Percentiles rank a stretch among this genome's conserved stretches.
These are phyloP conservation scores for Passerculus sandwichensis DNA, from an alignment of 2,797 vertebrate genomes.

Conservation along the genomic window DNA sequence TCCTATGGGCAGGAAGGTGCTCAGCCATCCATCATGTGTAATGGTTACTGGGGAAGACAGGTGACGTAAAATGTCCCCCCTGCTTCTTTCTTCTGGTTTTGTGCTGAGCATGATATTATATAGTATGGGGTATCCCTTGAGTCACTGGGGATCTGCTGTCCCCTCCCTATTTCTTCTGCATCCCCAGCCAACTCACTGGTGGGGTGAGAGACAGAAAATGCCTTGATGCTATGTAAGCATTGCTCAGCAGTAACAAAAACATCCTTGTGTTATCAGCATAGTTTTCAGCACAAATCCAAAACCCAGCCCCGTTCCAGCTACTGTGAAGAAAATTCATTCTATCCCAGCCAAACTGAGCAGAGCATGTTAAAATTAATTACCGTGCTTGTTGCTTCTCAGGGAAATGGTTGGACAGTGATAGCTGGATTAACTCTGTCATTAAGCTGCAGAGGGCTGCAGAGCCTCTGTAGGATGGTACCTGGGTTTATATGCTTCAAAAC, in stretches of 20 bases:
- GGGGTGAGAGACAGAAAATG: not conserved
- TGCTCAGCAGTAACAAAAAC: not conserved
- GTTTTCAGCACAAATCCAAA: not conserved
- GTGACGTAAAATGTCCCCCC: not conserved
- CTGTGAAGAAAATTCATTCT: not conserved
- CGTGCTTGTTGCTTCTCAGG: not conserved
- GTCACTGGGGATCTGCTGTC: not conserved
- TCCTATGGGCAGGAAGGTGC: not conserved
- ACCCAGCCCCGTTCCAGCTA: not conserved
- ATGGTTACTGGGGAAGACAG: not conserved
- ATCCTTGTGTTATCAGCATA: not conserved
- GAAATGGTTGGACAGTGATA: not conserved
- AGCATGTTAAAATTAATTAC: not conserved
- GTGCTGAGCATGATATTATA: not conserved
- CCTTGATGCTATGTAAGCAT: not conserved
- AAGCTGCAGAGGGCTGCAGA: not conserved
- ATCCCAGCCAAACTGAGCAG: not conserved
- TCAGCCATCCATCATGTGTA: not conserved
- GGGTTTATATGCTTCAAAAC: not conserved
- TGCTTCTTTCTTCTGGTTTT: not conserved
- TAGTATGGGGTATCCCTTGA: not conserved
- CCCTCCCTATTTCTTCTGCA: not conserved
- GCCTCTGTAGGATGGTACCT: not conserved
- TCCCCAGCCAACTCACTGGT: not conserved
- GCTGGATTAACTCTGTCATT: not conserved